Percentiles rank a stretch among this genome's conserved stretches.
These are phyloP conservation scores for Allacma fusca DNA, from an alignment of 2,888 invertebrate genomes.

Conservation along the genomic window DNA sequence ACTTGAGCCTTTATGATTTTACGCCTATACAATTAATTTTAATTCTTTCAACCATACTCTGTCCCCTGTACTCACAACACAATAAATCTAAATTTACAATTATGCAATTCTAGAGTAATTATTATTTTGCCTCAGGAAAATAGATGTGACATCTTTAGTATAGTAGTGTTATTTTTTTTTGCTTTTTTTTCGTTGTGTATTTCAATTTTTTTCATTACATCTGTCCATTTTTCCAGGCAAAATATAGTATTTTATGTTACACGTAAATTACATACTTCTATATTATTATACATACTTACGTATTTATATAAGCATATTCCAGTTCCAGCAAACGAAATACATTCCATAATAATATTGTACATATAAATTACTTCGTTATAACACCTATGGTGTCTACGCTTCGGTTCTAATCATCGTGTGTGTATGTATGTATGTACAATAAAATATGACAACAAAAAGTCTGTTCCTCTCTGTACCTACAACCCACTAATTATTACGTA, in stretches of 20 bases:
- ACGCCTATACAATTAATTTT: background rate
- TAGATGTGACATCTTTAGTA: background rate
- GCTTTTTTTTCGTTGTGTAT: background rate
- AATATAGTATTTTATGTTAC: too few relatives aligned
- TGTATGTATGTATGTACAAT: background rate
- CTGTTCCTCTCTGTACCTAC: conserved; percentile 27
- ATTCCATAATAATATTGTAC: too few relatives aligned
- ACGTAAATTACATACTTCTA: too few relatives aligned
- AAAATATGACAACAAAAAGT: conserved; percentile 31
- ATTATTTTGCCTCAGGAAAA: conserved; percentile 5
- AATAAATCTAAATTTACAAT: background rate
- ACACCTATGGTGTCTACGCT: too few relatives aligned
- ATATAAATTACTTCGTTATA: too few relatives aligned
- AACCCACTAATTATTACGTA: background rate
- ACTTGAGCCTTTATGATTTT: conserved; percentile 53
- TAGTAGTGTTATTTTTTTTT: background rate
- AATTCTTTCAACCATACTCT: background rate
- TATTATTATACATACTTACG: too few relatives aligned
- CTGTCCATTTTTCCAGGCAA: too few relatives aligned
- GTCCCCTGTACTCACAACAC: background rate
- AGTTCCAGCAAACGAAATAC: too few relatives aligned
- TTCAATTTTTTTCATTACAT: too few relatives aligned
- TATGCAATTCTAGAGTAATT: background rate
- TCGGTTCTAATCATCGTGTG: too few relatives aligned
- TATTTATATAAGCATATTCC: too few relatives aligned